Base-by-base conservation (phyloP, 2,113 vertebrate species). In the Corythoichthys intestinalis region DNA sequence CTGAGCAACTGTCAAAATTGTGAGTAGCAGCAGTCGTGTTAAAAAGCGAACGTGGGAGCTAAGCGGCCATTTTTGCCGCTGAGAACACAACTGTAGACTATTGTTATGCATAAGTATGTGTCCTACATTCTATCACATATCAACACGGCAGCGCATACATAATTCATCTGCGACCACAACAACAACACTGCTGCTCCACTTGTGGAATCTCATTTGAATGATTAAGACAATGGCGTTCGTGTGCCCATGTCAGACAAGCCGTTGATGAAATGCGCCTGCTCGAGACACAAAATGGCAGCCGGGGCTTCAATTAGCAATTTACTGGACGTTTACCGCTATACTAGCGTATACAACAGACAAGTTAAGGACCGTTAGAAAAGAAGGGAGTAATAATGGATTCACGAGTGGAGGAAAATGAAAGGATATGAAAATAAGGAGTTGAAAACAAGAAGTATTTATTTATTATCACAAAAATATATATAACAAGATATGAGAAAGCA, bases 91-190 rank as follows among this genome's bases (percentile, higher is more conserved):
- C 79, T 28, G 73, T 77, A 81, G 73, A 79, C 88, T 63, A 88
- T 90, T 90, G 89, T 90, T 89, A 90, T 90, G 87, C 86, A 85
- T 81, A 88, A 86, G 74, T 44, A 75, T 83, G 81, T 91, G 89
- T 82, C 88, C 88, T 88, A 89, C 88, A 90, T 90, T 89, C 86
- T 69, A 79, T 74, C 70, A 75, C 84, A 85, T 85, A 86, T 84
- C 84, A 78, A 49, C 85, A 83, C 82, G 72, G 72, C 63, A 63
- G 69, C 73, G 69, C 89, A 89, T 88, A 88, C 80, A 86, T 86
- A 85, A 89, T 90, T 89, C 78, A 88, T 86, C 78, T 4, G 14
- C 62, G 60, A 57, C 74, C 70, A 74, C 37, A 46, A 47, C 39
- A 46, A 63, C 61, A 63, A 63, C 61, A 47, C 60, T 28, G 41